Conservation (phyloP, 2,888 invertebrate species). For the Oscheius myriophilus region DNA sequence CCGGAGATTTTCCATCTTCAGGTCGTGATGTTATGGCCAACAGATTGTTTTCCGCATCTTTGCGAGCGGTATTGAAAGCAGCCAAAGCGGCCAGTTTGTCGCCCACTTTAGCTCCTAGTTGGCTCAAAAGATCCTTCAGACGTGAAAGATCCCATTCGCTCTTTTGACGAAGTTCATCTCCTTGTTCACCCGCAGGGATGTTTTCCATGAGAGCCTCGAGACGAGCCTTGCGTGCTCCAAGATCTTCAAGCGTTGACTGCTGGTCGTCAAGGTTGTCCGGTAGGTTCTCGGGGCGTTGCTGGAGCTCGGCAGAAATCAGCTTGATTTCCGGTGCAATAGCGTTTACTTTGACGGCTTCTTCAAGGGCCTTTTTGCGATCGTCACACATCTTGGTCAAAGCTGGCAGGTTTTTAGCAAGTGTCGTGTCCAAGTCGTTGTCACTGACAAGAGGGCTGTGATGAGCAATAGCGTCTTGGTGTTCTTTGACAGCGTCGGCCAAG, state of each 20-base stretch:
- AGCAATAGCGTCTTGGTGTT: slow-evolving; percentile 12
- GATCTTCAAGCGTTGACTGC: slow-evolving; percentile 44
- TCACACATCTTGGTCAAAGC: slow-evolving; percentile 17
- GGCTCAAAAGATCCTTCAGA: slow-evolving; percentile 47
- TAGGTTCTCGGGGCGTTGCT: slow-evolving; percentile 36
- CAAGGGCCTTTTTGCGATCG: slow-evolving; percentile 35
- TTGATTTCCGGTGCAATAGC: slow-evolving; percentile 44
- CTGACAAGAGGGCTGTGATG: slow-evolving; percentile 19
- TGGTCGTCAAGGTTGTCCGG: slow-evolving; percentile 44
- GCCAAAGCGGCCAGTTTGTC: slow-evolving; percentile 55
- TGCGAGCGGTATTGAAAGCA: slow-evolving; percentile 50
- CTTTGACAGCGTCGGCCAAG: slow-evolving; percentile 1
- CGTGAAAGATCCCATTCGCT: slow-evolving; percentile 51
- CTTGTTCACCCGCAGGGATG: slow-evolving; percentile 39
- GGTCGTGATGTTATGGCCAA: slow-evolving; percentile 37
- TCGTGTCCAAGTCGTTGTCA: slow-evolving; percentile 21
- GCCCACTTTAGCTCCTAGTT: slow-evolving; percentile 47
- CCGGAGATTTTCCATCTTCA: slow-evolving; percentile 27
- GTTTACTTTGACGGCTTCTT: slow-evolving; percentile 38
- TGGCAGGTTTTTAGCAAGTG: slow-evolving; percentile 28
- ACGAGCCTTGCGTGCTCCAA: slow-evolving; percentile 40
- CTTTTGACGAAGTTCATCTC: slow-evolving; percentile 46
- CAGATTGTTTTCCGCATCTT: slow-evolving; percentile 48
- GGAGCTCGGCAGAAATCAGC: slow-evolving; percentile 39
- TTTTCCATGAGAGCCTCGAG: slow-evolving; percentile 43